Conservation (phyloP, 2,888 invertebrate species). For the Drosophila mercatorum region DNA sequence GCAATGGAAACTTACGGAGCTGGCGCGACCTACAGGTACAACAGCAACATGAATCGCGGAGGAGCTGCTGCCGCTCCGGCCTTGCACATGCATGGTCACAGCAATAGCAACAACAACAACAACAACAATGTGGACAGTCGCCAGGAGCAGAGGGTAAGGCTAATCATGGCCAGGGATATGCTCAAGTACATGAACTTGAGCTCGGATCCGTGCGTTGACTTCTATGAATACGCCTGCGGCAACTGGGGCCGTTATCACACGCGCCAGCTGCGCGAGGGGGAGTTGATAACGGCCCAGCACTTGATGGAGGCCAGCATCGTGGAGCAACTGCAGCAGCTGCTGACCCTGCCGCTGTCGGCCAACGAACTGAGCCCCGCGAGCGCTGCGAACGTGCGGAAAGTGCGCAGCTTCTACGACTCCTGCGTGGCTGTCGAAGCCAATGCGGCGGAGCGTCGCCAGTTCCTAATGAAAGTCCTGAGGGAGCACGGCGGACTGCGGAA, state of each 20-base stretch:
- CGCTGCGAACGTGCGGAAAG: constrained; percentile 58
- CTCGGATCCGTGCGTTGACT: constrained; percentile 80
- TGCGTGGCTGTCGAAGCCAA: constrained; percentile 64
- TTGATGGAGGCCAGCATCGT: constrained; percentile 59
- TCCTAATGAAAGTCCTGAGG: constrained; percentile 66
- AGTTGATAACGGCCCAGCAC: constrained; percentile 60
- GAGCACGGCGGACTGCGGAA: constrained; percentile 74
- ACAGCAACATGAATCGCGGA: constrained; percentile 34
- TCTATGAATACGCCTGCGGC: constrained; percentile 82
- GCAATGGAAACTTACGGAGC: background rate
- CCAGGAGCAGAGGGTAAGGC: constrained; percentile 47
- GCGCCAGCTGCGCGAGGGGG: constrained; percentile 46
- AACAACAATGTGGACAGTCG: constrained; percentile 29
- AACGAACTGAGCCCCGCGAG: constrained; percentile 35
- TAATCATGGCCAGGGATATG: constrained; percentile 51
- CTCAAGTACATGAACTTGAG: constrained; percentile 73
- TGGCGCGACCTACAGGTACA: constrained; percentile 9
- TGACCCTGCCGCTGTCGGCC: constrained; percentile 52
- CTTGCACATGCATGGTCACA: constrained; percentile 4
- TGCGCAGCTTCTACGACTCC: constrained; percentile 76
- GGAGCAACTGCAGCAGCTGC: constrained; percentile 62
- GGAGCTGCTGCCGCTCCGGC: constrained; percentile 6
- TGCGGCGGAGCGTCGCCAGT: constrained; percentile 56
- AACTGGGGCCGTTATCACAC: constrained; percentile 72
- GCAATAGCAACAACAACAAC: constrained; percentile 6